Percentiles rank a stretch among this genome's conserved stretches.
Conservation (phyloP, 2,888 invertebrate species). For the Nezara viridula region DNA sequence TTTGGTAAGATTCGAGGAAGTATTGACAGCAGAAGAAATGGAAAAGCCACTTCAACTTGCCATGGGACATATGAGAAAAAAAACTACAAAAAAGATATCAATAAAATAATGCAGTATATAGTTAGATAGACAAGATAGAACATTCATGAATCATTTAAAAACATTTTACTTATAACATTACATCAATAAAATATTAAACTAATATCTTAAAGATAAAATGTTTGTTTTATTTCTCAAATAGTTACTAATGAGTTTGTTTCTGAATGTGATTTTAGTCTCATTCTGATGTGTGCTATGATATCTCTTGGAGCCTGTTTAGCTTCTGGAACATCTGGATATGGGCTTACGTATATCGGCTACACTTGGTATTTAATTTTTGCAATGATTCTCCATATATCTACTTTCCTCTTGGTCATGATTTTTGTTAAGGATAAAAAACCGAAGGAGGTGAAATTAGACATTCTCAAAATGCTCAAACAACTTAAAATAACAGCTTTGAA, state of each 20-base stretch:
- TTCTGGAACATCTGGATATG: neutral
- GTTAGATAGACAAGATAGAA: no score
- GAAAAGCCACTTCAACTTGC: no score
- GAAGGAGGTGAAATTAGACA: neutral
- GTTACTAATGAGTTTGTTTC: neutral
- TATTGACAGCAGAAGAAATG: no score
- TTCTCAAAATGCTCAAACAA: neutral
- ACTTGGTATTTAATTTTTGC: neutral
- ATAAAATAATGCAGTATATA: no score
- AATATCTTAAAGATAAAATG: neutral
- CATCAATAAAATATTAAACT: no score
- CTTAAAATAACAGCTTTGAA: neutral
- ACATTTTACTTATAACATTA: no score
- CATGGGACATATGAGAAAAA: no score
- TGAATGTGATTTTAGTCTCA: neutral
- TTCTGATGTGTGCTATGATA: neutral
- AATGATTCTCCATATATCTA: neutral
- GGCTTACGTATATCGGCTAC: neutral
- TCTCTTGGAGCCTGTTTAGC: neutral
- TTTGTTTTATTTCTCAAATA: neutral
- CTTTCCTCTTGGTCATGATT: neutral
- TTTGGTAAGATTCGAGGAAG: no score
- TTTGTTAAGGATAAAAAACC: slow-evolving; percentile 4
- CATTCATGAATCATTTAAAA: no score
- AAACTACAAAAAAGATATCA: no score